These are phyloP conservation scores for Ardeotis arabs DNA, from an alignment of 2,113 vertebrate genomes.

Conservation along the genomic window DNA sequence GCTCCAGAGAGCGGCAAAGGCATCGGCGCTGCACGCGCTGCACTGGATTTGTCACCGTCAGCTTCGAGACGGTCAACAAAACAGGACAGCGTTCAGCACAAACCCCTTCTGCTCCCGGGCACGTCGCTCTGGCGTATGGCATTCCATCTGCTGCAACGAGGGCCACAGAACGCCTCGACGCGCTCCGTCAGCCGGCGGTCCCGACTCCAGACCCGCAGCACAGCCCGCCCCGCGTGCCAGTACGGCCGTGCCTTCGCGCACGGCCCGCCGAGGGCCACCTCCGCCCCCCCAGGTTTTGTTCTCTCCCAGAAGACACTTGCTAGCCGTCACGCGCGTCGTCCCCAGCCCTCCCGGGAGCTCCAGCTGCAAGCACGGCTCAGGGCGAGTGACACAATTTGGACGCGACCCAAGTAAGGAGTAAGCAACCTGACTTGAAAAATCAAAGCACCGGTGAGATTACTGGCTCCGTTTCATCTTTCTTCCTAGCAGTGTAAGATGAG, in stretches of 20 bases:
- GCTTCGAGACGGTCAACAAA: neutral
- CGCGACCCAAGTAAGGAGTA: neutral
- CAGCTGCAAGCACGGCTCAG: neutral
- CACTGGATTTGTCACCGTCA: neutral
- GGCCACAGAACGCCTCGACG: fast-evolving
- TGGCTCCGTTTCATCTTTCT: neutral
- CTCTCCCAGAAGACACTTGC: neutral
- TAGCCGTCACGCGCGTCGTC: fast-evolving
- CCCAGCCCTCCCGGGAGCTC: neutral
- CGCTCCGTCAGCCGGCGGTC: fast-evolving
- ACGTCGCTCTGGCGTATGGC: fast-evolving
- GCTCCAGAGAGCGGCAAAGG: neutral
- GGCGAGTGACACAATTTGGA: neutral
- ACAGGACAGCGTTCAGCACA: neutral
- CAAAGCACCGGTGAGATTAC: neutral
- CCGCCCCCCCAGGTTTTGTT: neutral
- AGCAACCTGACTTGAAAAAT: neutral
- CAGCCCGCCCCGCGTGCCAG: fast-evolving
- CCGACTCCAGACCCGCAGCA: fast-evolving
- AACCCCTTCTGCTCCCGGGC: neutral
- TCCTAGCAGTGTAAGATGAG: neutral
- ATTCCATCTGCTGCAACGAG: neutral
- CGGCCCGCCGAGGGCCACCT: neutral
- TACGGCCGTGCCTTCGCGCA: fast-evolving
- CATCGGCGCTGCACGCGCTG: fast-evolving